These are phyloP conservation scores for Araneus ventricosus DNA, from an alignment of 1,140 invertebrate species.

Conservation along the genomic window DNA sequence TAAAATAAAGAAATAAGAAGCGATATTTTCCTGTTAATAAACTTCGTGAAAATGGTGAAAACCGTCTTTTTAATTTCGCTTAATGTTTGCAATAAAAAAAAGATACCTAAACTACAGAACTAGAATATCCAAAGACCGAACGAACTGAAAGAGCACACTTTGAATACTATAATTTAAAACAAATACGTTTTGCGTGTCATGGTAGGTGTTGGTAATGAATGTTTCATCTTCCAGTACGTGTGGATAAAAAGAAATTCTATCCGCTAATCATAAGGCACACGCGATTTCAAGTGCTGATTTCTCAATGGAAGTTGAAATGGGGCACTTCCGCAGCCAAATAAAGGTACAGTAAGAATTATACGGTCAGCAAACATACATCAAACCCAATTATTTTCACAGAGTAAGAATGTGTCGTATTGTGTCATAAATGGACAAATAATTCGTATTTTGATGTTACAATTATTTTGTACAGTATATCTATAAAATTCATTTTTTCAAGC, in stretches of 20 bases:
- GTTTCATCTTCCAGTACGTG: not conserved
- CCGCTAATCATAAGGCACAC: conserved; percentile 21
- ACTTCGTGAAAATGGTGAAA: too few relatives aligned
- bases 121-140: not conserved
- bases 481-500: too few relatives aligned
- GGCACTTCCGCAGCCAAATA: not conserved
- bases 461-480: too few relatives aligned
- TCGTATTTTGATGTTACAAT: too few relatives aligned
- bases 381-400: not conserved
- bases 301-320: not conserved
- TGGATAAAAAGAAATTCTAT: conserved; percentile 10
- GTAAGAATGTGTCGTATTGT: not conserved
- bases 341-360: not conserved
- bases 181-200: conserved; percentile 5
- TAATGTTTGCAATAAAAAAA: not conserved
- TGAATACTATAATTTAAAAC: conserved; percentile 24
- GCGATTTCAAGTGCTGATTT: conserved; percentile 17
- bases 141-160: not conserved
- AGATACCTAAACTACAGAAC: not conserved
- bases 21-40: too few relatives aligned
- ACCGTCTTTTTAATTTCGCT: too few relatives aligned
- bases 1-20: too few relatives aligned
- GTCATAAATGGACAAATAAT: not conserved
- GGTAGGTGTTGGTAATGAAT: conserved; percentile 10
- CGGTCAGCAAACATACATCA: conserved; percentile 15